A percentile compares a stretch with the other conserved stretches of the same genome.
These are phyloP conservation scores for Adrianichthys oophorus DNA, from an alignment of 2,797 vertebrate species.

Conservation along the genomic window DNA sequence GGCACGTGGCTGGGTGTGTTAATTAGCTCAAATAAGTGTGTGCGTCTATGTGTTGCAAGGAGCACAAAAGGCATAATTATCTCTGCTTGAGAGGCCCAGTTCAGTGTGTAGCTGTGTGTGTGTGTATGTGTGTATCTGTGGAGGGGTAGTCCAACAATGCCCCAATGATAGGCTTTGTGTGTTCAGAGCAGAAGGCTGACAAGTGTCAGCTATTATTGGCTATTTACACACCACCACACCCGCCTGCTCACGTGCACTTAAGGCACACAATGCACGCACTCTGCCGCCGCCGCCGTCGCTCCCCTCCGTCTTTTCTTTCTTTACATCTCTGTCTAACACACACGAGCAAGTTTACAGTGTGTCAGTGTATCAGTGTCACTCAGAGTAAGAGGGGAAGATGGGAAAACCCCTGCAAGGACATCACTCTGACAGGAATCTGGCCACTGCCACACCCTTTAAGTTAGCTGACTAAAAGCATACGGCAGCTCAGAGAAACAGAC, in stretches of 20 bases:
- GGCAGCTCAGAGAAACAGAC: slow-evolving; percentile 6
- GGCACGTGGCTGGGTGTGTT: slow-evolving; percentile 76
- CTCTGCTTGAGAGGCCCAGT: slow-evolving; percentile 73
- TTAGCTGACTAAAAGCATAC: slow-evolving; percentile 18
- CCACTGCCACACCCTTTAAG: slow-evolving; percentile 65
- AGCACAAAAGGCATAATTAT: slow-evolving; percentile 83
- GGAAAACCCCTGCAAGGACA: slow-evolving; percentile 68
- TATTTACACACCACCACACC: slow-evolving; percentile 79
- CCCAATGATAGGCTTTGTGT: slow-evolving; percentile 79
- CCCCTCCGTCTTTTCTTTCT: slow-evolving; percentile 36
- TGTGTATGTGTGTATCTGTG: slow-evolving; percentile 11
- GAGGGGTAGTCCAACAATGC: slow-evolving; percentile 72
- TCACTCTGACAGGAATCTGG: slow-evolving; percentile 77
- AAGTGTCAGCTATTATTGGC: slow-evolving; percentile 83
- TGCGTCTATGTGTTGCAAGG: slow-evolving; percentile 31
- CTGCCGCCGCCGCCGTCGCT: not conserved
- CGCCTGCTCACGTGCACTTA: slow-evolving; percentile 60
- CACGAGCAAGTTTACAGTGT: slow-evolving; percentile 53
- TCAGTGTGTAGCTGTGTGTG: slow-evolving; percentile 5
- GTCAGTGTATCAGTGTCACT: slow-evolving; percentile 80
- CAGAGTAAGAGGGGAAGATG: slow-evolving; percentile 71
- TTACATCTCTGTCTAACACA: slow-evolving; percentile 49
- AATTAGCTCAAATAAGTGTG: slow-evolving; percentile 67
- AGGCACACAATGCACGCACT: slow-evolving; percentile 45
- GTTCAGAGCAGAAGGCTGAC: slow-evolving; percentile 77